Evolutionary conservation across 2,888 invertebrate genomes (phyloP), one percentile per base, ranked within the genome.

Genomic region (Prenolepis imparis): DNA sequence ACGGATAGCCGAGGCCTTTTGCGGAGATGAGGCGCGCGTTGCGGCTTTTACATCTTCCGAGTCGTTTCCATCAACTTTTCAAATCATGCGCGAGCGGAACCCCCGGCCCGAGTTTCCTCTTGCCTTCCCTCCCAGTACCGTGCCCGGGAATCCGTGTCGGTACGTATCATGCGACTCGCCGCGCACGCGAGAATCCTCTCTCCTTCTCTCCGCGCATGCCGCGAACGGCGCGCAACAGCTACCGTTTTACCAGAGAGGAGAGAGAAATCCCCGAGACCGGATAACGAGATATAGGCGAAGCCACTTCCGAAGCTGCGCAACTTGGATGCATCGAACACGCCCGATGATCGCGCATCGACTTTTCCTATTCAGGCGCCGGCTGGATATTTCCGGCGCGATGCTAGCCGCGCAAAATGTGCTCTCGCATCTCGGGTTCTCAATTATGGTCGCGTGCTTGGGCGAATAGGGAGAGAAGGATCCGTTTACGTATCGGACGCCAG

Each of bases 1-100:
- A 88, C 88, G 87, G 88, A 88, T 87, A 85, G 88, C n/a, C 87
- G 89, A 89, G 88, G 89, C 88, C 90, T 89, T 89, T 80, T 80
- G 72, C 87, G 88, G 86, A 70, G 88, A 88, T 81, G 87, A 90
- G 66, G 83, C 88, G 77, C 83, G 84, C 82, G 36, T 36, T 81
- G 84, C 84, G 86, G 81, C 90, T 89, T 90, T 90, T 90, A 88
- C 87, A 87, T 88, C 87, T 88, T 84, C 84, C 86, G 86, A 72
- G 82, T 82, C 59, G 85, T 74, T 84, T 83, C 90, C 84, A 87
- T 86, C 85, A 83, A 78, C 83, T 87, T 89, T 85, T 87, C 87
- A 82, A 88, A 84, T 83, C 78, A 55, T 82, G 78, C 86, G 85
- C 83, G 82, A 70, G 70, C 70, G 44, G 36, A 72, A 44, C 70